Percentiles rank a stretch among this genome's conserved stretches.
These are phyloP conservation scores for Drosophila biarmipes DNA, from an alignment of 1,140 invertebrate genomes.

Conservation along the genomic window DNA sequence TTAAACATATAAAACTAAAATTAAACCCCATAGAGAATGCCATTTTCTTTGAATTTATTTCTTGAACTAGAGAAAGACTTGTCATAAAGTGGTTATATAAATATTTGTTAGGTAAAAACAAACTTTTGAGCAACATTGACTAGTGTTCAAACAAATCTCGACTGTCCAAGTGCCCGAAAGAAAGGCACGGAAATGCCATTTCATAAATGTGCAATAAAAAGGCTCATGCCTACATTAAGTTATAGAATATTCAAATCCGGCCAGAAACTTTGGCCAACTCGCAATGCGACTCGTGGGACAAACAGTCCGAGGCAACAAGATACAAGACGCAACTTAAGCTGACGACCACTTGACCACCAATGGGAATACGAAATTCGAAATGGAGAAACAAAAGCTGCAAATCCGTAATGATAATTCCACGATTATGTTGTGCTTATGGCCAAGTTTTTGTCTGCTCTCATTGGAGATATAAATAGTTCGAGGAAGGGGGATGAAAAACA, in stretches of 20 bases:
- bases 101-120: background rate
- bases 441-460: constrained; percentile 47
- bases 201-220: constrained; percentile 45
- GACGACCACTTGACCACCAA: constrained; percentile 60
- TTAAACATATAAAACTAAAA: background rate
- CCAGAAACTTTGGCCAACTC: constrained; percentile 58
- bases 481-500: constrained; percentile 1
- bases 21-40: too few relatives aligned
- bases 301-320: constrained; percentile 20
- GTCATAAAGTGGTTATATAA: too few relatives aligned
- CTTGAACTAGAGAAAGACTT: background rate
- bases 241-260: constrained; percentile 66
- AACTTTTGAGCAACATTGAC: constrained; percentile 13
- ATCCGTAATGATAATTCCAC: constrained; percentile 67
- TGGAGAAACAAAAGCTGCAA: constrained; percentile 64
- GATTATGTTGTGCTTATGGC: constrained; percentile 63
- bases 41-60: background rate
- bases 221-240: constrained; percentile 61
- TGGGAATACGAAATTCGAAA: constrained; percentile 74
- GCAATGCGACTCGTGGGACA: constrained; percentile 65
- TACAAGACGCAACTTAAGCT: constrained; percentile 28
- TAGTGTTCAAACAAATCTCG: constrained; percentile 4
- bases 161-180: constrained; percentile 12
- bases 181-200: constrained; percentile 29
- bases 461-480: constrained; percentile 4